Base-by-base conservation (phyloP, 2,797 vertebrate species). In the Gobionotothen gibberifrons region DNA sequence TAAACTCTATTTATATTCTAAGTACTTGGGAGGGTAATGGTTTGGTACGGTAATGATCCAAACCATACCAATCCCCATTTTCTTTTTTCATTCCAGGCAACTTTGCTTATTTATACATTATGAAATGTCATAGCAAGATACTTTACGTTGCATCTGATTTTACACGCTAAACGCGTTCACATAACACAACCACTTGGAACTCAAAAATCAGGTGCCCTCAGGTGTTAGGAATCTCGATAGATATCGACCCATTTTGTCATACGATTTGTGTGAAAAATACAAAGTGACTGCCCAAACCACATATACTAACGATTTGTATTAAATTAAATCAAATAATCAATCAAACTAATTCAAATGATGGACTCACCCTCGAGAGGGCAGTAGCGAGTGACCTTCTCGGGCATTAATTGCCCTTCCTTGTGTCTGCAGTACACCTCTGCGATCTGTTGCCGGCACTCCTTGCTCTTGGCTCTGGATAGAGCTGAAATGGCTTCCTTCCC, bases 401-500 rank as follows among this genome's bases (percentile, higher is more conserved):
- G 98, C 98, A 99, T 99, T 65, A 99, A 92, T 74, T 93, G 96
- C 1, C 95, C 96, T 0, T 96, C 93, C 89, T 95, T 97, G 93
- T 99, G 98, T 75, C 96, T 94, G 81, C 98, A 99, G 78, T 97
- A 99, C 1, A 95, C 94, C 40, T 97, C 96, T 0, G 96, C 97
- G 2, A 99, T 98, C 92, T 97, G 94, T 77, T 97, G 97, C 68
- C 96, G 95, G 59, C 98, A 99, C 86, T 95, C 97, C 80, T 96
- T 95, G 73, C 96, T 96, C 85, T 97, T 98, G 46, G 97, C 90
- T 0, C 98, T 94, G 60, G 97, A 96, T 63, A 99, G 93, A 42
- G 98, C 98, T 0, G 98, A 99, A 81, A 99, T 94, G 8, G 97
- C 98, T 87, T 99, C 98, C 87, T 99, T 99, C 79, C 98, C 97